phyloP scores from a whole-genome alignment of 2,797 vertebrate species.

The Dermochelys coriacea region DNA sequence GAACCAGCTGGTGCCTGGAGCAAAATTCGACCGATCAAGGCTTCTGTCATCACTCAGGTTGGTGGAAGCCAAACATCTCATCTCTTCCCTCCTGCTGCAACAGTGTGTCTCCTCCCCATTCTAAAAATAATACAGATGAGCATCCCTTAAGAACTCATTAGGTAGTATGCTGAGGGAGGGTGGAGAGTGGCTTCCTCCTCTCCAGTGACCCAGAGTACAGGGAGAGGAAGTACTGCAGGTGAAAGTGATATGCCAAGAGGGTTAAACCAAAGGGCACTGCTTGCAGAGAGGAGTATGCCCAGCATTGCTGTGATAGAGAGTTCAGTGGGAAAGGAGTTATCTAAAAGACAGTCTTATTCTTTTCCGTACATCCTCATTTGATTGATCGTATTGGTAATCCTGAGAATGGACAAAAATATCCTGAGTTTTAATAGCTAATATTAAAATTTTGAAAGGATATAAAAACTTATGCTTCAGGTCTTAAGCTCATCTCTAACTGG shows the following conservation, averaged over 20 bases:
- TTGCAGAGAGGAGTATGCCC: background rate
- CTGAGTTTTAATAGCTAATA: background rate
- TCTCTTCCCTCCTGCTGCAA: background rate
- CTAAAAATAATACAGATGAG: background rate
- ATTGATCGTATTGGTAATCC: background rate
- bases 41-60: constrained; percentile 99
- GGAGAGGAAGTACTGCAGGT: background rate
- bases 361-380: background rate
- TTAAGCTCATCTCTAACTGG: background rate
- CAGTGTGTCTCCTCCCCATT: background rate
- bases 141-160: background rate
- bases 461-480: background rate
- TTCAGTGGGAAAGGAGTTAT: background rate
- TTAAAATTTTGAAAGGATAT: background rate
- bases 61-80: constrained; percentile 12
- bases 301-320: background rate
- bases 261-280: background rate
- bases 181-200: background rate
- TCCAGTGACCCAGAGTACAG: background rate
- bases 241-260: background rate
- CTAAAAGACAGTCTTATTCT: background rate
- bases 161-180: background rate
- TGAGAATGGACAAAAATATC: background rate
- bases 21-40: constrained; percentile 97
- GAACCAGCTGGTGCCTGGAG: constrained; percentile 94